These are phyloP conservation scores for Marmota monax DNA, from an alignment of 2,113 vertebrate species.

Conservation along the genomic window DNA sequence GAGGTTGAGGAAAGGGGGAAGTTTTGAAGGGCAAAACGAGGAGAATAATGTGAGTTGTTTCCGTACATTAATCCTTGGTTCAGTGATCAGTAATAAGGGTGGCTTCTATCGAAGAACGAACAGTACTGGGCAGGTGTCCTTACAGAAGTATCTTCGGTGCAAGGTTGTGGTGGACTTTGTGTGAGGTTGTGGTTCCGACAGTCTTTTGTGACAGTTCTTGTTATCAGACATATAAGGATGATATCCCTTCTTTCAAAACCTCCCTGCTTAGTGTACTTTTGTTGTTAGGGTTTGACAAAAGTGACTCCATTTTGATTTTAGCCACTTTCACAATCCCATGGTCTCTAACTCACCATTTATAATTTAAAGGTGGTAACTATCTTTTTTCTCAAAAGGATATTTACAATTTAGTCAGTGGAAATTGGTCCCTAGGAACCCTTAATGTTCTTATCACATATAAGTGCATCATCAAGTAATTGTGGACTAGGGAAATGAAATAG, in stretches of 20 bases:
- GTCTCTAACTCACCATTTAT: background rate
- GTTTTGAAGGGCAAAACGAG: background rate
- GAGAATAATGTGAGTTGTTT: background rate
- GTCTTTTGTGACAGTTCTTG: background rate
- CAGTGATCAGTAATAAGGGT: background rate
- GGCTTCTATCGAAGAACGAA: background rate
- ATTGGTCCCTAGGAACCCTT: background rate
- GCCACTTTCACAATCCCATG: background rate
- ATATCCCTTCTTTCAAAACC: background rate
- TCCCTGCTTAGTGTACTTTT: background rate
- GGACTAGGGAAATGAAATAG: background rate
- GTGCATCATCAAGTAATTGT: background rate
- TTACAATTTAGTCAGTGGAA: slow-evolving; percentile 19
- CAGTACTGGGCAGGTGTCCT: background rate
- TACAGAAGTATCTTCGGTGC: background rate
- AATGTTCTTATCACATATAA: background rate
- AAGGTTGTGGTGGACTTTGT: background rate
- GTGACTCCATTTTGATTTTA: background rate
- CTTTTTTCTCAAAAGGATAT: slow-evolving; percentile 26
- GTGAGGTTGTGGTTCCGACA: background rate
- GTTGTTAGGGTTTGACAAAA: background rate
- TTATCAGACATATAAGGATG: background rate
- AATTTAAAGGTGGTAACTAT: background rate
- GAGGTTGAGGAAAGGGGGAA: background rate
- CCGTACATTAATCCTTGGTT: background rate